Percentiles rank a stretch among this genome's conserved stretches.
These are phyloP conservation scores for Ariopsis seemanni DNA, from an alignment of 2,113 vertebrate species.

Conservation along the genomic window DNA sequence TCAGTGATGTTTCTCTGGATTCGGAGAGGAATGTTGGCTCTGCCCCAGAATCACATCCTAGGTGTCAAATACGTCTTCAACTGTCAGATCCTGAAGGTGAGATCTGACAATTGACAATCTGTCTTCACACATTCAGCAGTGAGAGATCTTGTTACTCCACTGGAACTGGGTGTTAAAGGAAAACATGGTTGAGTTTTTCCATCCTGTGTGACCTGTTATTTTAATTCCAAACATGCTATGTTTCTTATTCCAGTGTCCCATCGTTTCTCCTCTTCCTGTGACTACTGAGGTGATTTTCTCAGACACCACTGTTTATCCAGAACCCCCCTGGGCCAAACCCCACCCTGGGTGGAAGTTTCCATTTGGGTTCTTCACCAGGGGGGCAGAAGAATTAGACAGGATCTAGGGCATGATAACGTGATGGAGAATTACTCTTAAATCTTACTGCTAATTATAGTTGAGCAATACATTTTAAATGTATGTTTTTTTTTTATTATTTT, in stretches of 20 bases:
- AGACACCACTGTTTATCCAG: conserved; percentile 67
- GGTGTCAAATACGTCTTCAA: conserved; percentile 69
- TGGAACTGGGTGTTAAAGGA: background rate
- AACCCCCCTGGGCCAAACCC: conserved; percentile 57
- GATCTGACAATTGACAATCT: background rate
- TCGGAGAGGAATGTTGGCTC: conserved; percentile 63
- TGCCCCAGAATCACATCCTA: conserved; percentile 72
- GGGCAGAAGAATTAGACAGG: conserved; percentile 63
- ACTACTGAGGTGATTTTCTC: conserved; percentile 67
- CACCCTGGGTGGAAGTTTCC: conserved; percentile 70
- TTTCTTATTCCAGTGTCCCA: conserved; percentile 63
- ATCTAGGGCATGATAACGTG: conserved; percentile 14
- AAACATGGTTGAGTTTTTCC: background rate
- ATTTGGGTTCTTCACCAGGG: conserved; percentile 68
- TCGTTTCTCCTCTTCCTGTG: conserved; percentile 58
- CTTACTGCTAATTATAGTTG: background rate
- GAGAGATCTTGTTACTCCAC: background rate
- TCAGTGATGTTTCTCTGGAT: conserved; percentile 72
- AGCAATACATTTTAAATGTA: background rate
- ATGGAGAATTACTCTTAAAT: background rate
- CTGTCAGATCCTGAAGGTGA: conserved; percentile 68
- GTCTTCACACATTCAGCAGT: background rate
- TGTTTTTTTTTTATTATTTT: background rate
- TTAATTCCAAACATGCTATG: background rate
- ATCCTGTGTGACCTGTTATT: background rate